Percentiles rank a stretch among this genome's conserved stretches.
Evolutionary conservation across 2,797 vertebrate genomes (phyloP).

Genomic region (Sebastes kiyomatsui): DNA sequence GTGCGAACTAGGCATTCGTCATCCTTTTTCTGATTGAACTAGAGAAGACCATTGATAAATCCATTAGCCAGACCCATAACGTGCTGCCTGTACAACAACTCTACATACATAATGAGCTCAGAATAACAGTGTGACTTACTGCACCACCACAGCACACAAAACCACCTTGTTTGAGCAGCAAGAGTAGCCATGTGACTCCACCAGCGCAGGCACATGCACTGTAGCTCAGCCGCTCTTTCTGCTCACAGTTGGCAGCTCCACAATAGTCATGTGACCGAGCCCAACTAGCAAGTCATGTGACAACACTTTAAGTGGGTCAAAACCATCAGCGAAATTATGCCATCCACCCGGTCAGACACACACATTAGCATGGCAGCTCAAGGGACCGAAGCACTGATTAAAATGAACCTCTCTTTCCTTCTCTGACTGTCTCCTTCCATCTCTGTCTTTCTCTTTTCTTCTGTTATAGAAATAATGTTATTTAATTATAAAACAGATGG

Average conservation of each 20-base stretch:
- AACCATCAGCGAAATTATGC: slow-evolving; percentile 69
- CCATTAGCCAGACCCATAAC: not conserved
- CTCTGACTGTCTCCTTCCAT: slow-evolving; percentile 19
- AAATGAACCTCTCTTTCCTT: slow-evolving; percentile 31
- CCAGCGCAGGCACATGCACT: slow-evolving; percentile 11
- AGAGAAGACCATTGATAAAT: not conserved
- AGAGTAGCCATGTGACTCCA: slow-evolving; percentile 44
- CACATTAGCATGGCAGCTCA: slow-evolving; percentile 36
- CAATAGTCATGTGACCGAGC: slow-evolving; percentile 49
- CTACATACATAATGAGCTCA: slow-evolving; percentile 1
- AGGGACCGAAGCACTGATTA: slow-evolving; percentile 61
- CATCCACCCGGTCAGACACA: slow-evolving; percentile 34
- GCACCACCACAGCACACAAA: slow-evolving; percentile 28
- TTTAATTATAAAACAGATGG: slow-evolving; percentile 66
- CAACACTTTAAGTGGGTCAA: slow-evolving; percentile 70
- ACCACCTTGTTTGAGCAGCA: slow-evolving; percentile 42
- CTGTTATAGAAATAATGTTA: slow-evolving; percentile 35
- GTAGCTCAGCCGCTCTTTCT: not conserved
- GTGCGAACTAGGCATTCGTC: not conserved
- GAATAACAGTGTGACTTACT: slow-evolving; percentile 21
- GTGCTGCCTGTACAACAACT: not conserved
- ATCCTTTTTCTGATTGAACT: not conserved
- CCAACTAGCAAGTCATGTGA: slow-evolving; percentile 63
- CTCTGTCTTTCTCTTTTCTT: slow-evolving; percentile 24
- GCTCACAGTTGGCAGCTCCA: slow-evolving; percentile 36